Base-by-base conservation (phyloP, 2,888 invertebrate species). In the Tipula lateralis region DNA sequence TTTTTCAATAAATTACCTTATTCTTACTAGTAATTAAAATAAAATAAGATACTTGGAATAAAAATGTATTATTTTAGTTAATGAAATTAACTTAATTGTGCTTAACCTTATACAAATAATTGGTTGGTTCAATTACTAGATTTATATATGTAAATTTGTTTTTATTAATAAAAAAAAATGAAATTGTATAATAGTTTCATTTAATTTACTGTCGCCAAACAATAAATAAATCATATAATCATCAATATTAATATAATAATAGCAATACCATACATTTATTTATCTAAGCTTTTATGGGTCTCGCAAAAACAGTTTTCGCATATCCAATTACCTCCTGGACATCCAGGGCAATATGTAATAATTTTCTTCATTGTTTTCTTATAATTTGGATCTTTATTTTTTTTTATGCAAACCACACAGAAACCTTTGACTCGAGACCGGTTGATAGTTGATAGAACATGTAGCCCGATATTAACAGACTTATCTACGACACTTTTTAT, bases 321-420 rank as follows among this genome's bases (percentile, higher is more conserved):
- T 86, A 90, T 89, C 90, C 90, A 90, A 85, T 88, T 88, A 13
- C 89, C 88, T 83, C 88, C 88, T 0, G 89, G 89, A 85, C 90
- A 90, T 32, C 86, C 86, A 12, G 89, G 88, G 84, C 90, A 90
- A 85, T 88, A 89, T 1, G 90, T 90, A 6, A 86, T 86, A 1
- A 90, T 87, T 85, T 89, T 89, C 0, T 85, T 84, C 19, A 90
- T 85, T 29, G 86, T 81, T 7, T 85, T 85, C 29, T 86, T 87
- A n/a, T 85, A 86, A 2, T 85, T 84, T 29, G 30, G 24, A 50
- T 80, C 84, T 2, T 86, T 85, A 29, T 85, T 85, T 1, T 84
- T 85, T 84, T 88, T 89, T 2, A 90, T 87, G 80, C 90, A 90
- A 9, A 88, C 87, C 0, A 90, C 90, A 86, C 90, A 90, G 84